A percentile compares a stretch with the other conserved stretches of the same genome.
phyloP scores from a whole-genome alignment of 2,113 vertebrate species.

The Atractosteus spatula region DNA sequence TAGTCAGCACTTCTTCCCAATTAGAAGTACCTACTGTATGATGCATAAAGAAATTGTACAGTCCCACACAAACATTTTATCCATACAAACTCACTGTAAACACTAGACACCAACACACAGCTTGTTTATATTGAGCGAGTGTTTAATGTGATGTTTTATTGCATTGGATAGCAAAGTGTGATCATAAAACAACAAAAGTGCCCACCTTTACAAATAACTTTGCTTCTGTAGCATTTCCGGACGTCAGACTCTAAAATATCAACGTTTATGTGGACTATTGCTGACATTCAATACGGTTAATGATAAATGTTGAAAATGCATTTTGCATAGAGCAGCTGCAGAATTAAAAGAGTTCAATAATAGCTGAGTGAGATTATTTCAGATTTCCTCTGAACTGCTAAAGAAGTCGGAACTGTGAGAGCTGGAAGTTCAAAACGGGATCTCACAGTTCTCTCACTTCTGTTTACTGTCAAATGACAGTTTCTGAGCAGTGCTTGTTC shows the following conservation, averaged over 20 bases:
- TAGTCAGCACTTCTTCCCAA: too few relatives aligned
- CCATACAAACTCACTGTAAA: constrained; percentile 13
- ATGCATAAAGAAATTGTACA: too few relatives aligned
- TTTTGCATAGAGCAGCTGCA: constrained; percentile 33
- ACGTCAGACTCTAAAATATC: constrained; percentile 47
- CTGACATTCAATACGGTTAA: constrained; percentile 44
- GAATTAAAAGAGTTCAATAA: constrained; percentile 40
- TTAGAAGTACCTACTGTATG: too few relatives aligned
- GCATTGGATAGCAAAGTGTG: constrained; percentile 54
- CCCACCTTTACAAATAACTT: constrained; percentile 48
- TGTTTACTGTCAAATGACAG: too few relatives aligned
- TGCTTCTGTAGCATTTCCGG: constrained; percentile 62
- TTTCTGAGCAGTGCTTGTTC: too few relatives aligned
- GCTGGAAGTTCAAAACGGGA: too few relatives aligned
- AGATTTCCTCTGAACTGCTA: constrained; percentile 8
- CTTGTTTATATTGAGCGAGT: constrained; percentile 38
- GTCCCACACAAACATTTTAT: too few relatives aligned
- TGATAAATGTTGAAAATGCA: constrained; percentile 42
- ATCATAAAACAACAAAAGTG: constrained; percentile 58
- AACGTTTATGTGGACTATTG: constrained; percentile 52
- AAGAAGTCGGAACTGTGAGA: neutral
- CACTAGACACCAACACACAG: constrained; percentile 23
- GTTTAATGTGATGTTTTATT: constrained; percentile 61
- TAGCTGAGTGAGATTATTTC: constrained; percentile 36
- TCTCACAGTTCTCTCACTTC: too few relatives aligned